Evolutionary conservation across 2,888 invertebrate genomes (phyloP).

Genomic region (Brenthis ino): DNA sequence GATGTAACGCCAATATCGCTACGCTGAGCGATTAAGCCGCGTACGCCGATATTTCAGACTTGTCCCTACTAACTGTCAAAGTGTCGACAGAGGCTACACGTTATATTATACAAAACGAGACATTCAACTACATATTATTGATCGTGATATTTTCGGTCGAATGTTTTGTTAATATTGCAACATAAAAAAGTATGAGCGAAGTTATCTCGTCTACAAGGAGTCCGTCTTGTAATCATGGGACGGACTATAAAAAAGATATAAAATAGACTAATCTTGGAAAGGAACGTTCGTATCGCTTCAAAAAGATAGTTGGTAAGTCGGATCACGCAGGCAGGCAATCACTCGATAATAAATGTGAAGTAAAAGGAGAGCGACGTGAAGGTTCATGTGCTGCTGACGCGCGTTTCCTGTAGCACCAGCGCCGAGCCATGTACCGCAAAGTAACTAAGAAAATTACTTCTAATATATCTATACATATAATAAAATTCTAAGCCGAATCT

Average conservation of each 20-base stretch:
- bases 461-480: background rate
- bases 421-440: slow-evolving; percentile 7
- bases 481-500: too few species aligned
- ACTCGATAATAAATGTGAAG: slow-evolving; percentile 78
- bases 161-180: slow-evolving; percentile 34
- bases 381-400: slow-evolving; percentile 49
- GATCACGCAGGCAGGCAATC: slow-evolving; percentile 78
- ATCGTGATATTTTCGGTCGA: background rate
- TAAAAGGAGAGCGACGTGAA: slow-evolving; percentile 56
- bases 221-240: slow-evolving; percentile 45
- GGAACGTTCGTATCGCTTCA: slow-evolving; percentile 60
- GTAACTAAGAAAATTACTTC: slow-evolving; percentile 9
- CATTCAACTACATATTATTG: background rate
- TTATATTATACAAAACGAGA: slow-evolving; percentile 22
- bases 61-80: slow-evolving; percentile 81
- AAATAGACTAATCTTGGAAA: slow-evolving; percentile 63
- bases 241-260: slow-evolving; percentile 61
- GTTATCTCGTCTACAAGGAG: slow-evolving; percentile 37
- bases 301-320: slow-evolving; percentile 70
- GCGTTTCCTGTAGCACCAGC: slow-evolving; percentile 36
- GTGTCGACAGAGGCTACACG: slow-evolving; percentile 64
- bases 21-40: slow-evolving; percentile 81
- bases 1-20: slow-evolving; percentile 82
- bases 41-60: slow-evolving; percentile 81
- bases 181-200: slow-evolving; percentile 33